These are phyloP conservation scores for Glyptemys insculpta DNA, from an alignment of 2,797 vertebrate species.

Conservation along the genomic window DNA sequence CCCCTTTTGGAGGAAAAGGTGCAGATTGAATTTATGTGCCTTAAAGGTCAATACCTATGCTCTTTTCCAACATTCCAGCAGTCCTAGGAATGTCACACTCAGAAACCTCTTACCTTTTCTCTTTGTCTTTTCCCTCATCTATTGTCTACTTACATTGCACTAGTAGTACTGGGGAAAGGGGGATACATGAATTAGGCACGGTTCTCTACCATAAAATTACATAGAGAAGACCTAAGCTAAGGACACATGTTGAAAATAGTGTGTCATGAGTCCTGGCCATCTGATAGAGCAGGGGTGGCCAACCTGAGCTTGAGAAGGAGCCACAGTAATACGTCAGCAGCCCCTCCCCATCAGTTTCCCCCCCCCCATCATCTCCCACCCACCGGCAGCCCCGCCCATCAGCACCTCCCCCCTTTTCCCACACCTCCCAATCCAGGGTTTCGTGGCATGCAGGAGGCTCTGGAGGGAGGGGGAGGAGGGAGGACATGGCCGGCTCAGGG, in stretches of 20 bases:
- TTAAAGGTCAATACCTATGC: neutral
- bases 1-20: constrained; percentile 3
- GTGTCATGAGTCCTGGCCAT: neutral
- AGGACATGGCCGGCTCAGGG: too few relatives aligned
- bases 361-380: too few relatives aligned
- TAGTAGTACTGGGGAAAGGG: neutral
- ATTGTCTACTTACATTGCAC: neutral
- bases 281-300: neutral
- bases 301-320: too few relatives aligned
- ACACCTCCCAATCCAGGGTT: too few relatives aligned
- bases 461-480: too few relatives aligned
- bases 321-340: too few relatives aligned
- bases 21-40: neutral
- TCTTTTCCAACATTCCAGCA: neutral
- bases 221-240: neutral
- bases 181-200: neutral
- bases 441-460: too few relatives aligned
- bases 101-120: accelerated
- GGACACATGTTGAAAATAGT: neutral
- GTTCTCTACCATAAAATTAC: neutral
- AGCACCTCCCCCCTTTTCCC: too few relatives aligned
- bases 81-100: neutral
- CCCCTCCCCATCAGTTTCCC: too few relatives aligned
- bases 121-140: neutral
- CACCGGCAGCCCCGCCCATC: too few relatives aligned